Base-by-base conservation (phyloP, 2,113 vertebrate species). In the Varanus salvator region DNA sequence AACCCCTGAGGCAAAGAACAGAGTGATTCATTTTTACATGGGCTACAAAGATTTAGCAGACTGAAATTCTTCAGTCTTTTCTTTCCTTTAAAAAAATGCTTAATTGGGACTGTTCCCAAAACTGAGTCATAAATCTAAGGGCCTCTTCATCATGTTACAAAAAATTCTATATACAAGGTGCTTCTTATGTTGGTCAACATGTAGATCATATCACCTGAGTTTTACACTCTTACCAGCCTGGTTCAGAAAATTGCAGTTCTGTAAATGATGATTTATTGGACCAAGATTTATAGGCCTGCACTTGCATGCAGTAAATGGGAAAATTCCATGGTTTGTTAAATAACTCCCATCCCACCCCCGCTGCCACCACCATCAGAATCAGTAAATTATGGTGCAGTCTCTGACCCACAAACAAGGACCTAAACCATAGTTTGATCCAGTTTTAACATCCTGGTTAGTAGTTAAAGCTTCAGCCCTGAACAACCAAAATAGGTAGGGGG, bases 41-140 rank as follows among this genome's bases (percentile, higher is more conserved):
- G 93, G 93, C 82, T 90, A 93, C 90, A 94, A 91, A 95, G 88
- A 94, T 96, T 95, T 96, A 95, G 96, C 90, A 96, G 93, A 89
- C 80, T 89, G 90, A 92, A 95, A 93, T 96, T 93, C 93, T 94
- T 92, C 89, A 90, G 92, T 74, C 80, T 95, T 52, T n/a, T 60
- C 12, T 19, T 31, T 15, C 29, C 29, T 71, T 15, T 11, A 52
- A 60, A 64, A 60, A 64, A 84, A 93, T 91, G 86, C 52, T 95
- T 92, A 89, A 90, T 92, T 88, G 94, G 94, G 83, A 90, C 80
- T 74, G 86, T 84, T 89, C 93, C 94, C 93, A 94, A 95, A 95
- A 85, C 76, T 57, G 86, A 69, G 64, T 57, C 88, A 80, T 85
- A 89, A 89, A 89, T 89, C 82, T 71, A n/a, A 78, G 48, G 60